A percentile compares a stretch with the other conserved stretches of the same genome.
Evolutionary conservation across 2,888 invertebrate genomes (phyloP).

Genomic region (Cheilosia variabilis): DNA sequence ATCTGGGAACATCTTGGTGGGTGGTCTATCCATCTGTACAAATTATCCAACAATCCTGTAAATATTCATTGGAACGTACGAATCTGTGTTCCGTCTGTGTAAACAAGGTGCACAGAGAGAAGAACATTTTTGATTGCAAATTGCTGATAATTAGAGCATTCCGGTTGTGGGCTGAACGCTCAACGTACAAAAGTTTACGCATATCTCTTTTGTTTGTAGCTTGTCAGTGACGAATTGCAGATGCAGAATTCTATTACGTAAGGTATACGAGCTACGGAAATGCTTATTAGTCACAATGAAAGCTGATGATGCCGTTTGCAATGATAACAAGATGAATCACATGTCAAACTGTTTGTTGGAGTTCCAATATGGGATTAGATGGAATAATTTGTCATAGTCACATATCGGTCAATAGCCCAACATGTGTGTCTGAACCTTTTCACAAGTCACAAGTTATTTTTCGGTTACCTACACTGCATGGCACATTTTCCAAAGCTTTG

Average conservation of each 20-base stretch:
- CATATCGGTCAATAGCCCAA: too few species aligned
- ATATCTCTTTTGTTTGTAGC: slow-evolving; percentile 20
- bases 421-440: too few species aligned
- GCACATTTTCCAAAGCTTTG: too few species aligned
- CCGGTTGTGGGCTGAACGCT: neutral
- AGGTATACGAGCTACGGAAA: slow-evolving; percentile 12
- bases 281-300: slow-evolving; percentile 36
- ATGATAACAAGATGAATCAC: slow-evolving; percentile 31
- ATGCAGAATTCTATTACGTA: slow-evolving; percentile 7
- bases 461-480: too few species aligned
- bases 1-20: slow-evolving; percentile 12
- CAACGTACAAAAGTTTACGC: neutral
- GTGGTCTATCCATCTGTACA: neutral
- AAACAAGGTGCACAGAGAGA: slow-evolving; percentile 3
- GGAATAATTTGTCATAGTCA: too few species aligned
- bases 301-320: slow-evolving; percentile 14
- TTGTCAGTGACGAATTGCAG: slow-evolving; percentile 31
- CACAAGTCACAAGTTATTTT: too few species aligned
- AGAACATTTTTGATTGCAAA: slow-evolving; percentile 7
- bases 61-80: neutral
- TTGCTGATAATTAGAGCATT: slow-evolving; percentile 35
- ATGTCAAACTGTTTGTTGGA: slow-evolving; percentile 9
- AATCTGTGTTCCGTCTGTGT: neutral
- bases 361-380: neutral
- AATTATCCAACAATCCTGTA: neutral